Evolutionary conservation across 1,140 invertebrate genomes (phyloP).

Genomic region (Drosophila bocqueti): DNA sequence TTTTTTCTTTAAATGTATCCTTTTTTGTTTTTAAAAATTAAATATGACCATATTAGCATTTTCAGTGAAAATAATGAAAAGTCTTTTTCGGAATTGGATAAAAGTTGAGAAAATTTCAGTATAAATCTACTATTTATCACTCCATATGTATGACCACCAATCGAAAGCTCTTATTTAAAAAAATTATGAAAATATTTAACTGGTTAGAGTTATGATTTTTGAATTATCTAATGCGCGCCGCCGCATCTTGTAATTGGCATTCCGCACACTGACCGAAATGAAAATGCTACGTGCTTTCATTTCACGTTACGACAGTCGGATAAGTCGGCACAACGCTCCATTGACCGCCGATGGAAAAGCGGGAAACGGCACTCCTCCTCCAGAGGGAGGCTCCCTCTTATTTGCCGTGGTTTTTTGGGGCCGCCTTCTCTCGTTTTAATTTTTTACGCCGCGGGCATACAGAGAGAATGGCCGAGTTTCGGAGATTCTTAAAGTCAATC

Average conservation of each 20-base stretch:
- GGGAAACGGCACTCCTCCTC: background rate
- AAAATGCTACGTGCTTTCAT: slow-evolving; percentile 83
- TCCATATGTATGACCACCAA: too few relatives aligned
- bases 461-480: slow-evolving; percentile 39
- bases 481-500: slow-evolving; percentile 69
- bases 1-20: too few relatives aligned
- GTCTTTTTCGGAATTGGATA: too few relatives aligned
- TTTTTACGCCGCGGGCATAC: slow-evolving; percentile 70
- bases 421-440: slow-evolving; percentile 58
- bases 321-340: slow-evolving; percentile 75
- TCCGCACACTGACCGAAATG: slow-evolving; percentile 80
- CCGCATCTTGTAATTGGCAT: slow-evolving; percentile 79
- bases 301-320: slow-evolving; percentile 69
- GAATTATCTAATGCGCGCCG: too few relatives aligned
- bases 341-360: slow-evolving; percentile 64
- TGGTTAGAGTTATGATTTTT: too few relatives aligned
- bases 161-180: too few relatives aligned
- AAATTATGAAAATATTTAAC: too few relatives aligned
- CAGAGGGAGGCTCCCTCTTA: slow-evolving; percentile 38
- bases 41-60: too few relatives aligned
- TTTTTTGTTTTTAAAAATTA: too few relatives aligned
- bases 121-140: too few relatives aligned
- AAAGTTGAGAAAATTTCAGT: too few relatives aligned
- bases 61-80: too few relatives aligned
- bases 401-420: slow-evolving; percentile 52